Base-by-base conservation (phyloP, 1,140 invertebrate genomes). In the Camponotus vicinus region DNA sequence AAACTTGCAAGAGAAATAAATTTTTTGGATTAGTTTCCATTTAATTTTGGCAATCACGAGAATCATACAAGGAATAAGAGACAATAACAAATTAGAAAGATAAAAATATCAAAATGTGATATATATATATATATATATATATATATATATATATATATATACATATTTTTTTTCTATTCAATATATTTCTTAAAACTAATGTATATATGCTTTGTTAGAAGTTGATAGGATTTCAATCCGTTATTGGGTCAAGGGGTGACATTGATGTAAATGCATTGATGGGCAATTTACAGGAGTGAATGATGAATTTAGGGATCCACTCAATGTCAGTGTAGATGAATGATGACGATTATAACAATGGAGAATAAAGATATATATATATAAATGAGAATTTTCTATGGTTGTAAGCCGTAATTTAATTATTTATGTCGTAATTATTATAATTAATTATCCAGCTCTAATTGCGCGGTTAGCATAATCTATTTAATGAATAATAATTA, bases 231-330 rank as follows among this genome's bases (percentile, higher is more conserved):
- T 45, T 49, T 61, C 55, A 61, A 6, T 45, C 40, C 27, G 40
- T 15, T 40, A n/a, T 61, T 15, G 42, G 32, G n/a, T 73, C 52
- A 40, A 61, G 40, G 13, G 8, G 4, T 61, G 79, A 83, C 79
- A 52, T 18, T 61, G 67, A 73, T 59, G 37, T 73, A 45, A 82
- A 82, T 32, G 55, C 69, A 83, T 73, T 61, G 79, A 61, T 55
- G 13, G 55, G 40, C 40, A 49, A 82, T 83, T 73, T 45, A 59
- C 67, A 61, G 49, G 13, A 45, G 34, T 61, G 79, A 83, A 27
- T 63, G 79, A 83, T 75, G 55, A 83, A 75, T 75, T 15, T 75
- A 49, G 40, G 13, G 27, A 18, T 61, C 18, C 37, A 67, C 37
- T 67, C 49, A 66, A 2, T 18, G 37, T 67, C 66, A 78, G 8